Evolutionary conservation across 2,797 vertebrate species (phyloP), one percentile per base, ranked within the genome.

Genomic region (Protosalanx chinensis): DNA sequence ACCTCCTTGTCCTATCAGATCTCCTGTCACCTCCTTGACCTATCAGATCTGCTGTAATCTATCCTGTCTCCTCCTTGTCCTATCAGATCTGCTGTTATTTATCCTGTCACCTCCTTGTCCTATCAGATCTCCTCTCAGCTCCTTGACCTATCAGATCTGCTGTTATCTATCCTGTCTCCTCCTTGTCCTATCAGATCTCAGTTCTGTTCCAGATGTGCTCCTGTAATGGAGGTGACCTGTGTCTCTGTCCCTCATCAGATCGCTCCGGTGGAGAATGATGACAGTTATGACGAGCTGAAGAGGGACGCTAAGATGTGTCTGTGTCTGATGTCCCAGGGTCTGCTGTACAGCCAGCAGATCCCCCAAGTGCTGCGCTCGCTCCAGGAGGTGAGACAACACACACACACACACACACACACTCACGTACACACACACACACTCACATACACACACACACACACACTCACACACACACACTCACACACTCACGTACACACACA

Each of bases 271-370:
- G 97, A 99, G 90, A 98, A 98, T 16, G 97, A 99, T 74, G 96
- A 95, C 85, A 98, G 93, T 84, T 98, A 99, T 0, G 97, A 99
- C 88, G 97, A 99, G 84, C 91, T 99, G 82, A 99, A 99, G 89
- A 95, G 94, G 88, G 97, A 99, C 76, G 96, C 97, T 32, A 98
- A 97, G 90, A 95, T 95, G 78, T 98, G 97, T 84, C 91, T 99
- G 79, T 97, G 94, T 3, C 90, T 99, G 81, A 97, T 99, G 95
- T 98, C 97, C 91, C 97, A 99, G 93, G 97, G 95, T 76, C 93
- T 98, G 85, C 93, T 99, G 69, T 97, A 96, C 91, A 87, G 94
- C 61, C 93, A 97, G 73, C 96, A 99, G 93, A 97, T 98, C 89
- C 94, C 95, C 82, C 93, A 95, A 93, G 95, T 98, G 79, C 93